These are phyloP conservation scores for Orgyia antiqua DNA, from an alignment of 2,888 invertebrate species.

Conservation along the genomic window DNA sequence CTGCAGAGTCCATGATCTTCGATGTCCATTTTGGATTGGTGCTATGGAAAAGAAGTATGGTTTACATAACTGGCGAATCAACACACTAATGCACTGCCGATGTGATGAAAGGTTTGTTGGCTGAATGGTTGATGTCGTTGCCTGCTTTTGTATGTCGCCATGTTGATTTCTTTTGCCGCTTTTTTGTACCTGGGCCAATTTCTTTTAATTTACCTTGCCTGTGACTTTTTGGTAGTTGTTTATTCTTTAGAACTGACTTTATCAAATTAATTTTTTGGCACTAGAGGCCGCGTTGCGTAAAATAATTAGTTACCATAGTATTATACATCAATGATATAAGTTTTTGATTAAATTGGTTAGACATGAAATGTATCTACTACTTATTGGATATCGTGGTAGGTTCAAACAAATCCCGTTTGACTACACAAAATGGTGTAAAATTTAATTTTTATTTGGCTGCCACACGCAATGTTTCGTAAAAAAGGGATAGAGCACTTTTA, in stretches of 20 bases:
- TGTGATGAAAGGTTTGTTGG: slow-evolving; percentile 91
- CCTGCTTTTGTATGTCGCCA: slow-evolving; percentile 7
- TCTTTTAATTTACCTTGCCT: not conserved
- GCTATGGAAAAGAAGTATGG: slow-evolving; percentile 91
- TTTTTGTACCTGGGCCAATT: not conserved
- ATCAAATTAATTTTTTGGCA: not conserved
- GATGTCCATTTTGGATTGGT: slow-evolving; percentile 90
- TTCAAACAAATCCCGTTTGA: no score
- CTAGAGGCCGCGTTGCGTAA: no score
- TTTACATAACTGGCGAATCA: slow-evolving; percentile 92
- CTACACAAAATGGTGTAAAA: no score
- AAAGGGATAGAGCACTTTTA: no score
- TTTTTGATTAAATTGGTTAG: no score
- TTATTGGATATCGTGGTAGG: no score
- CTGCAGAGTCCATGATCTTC: slow-evolving; percentile 91
- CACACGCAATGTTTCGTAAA: no score
- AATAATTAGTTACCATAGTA: no score
- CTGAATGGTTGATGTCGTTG: slow-evolving; percentile 27
- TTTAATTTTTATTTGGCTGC: no score
- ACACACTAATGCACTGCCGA: slow-evolving; percentile 93
- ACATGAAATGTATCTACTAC: no score
- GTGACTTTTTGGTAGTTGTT: not conserved
- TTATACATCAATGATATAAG: no score
- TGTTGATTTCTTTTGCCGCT: slow-evolving; percentile 6
- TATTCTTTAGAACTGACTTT: not conserved